Evolutionary conservation across 2,888 invertebrate species (phyloP), one percentile per base, ranked within the genome.

Genomic region (Saturnia japonica): DNA sequence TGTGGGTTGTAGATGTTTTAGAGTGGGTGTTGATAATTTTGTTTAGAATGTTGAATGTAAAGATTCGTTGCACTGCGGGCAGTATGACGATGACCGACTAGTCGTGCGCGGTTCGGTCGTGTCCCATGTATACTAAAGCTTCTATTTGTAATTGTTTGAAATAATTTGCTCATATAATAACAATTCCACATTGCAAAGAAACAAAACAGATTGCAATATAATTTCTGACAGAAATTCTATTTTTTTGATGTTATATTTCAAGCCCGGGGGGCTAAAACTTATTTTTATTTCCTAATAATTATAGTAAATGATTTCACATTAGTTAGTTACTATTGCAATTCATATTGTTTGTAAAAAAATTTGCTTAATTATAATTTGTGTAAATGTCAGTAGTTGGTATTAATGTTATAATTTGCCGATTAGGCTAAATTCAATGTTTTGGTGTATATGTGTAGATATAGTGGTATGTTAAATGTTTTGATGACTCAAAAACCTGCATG

Each of bases 1-100:
- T 83, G 92, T 91, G 86, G 91, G 91, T 83, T 83, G 84, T 78
- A 80, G 81, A 80, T 83, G 22, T 80, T 81, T 68, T 77, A 75
- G 83, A 83, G 87, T 88, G 87, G 88, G 88, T 82, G 88, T 86
- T 76, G 78, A 14, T 40, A 64, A 64, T 40, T 64, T 64, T 40
- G 80, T 75, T 76, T 80, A 82, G 84, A 82, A 85, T 86, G 87
- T 85, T 85, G 88, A 88, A 84, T 84, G 84, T 82, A 81, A 83
- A 83, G 84, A 80, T 79, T 76, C 78, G 75, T 74, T 80, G 80
- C 79, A 75, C 76, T 79, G 76, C 75, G 73, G 68, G 68, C 75
- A 71, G 76, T n/a, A n/a, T 34, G 2, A 34, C 3, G 74, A 73
- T 70, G 73, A 73, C 72, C 78, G 78, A 76, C 79, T 80, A 78